phyloP scores from a whole-genome alignment of 2,797 vertebrate species.

The Alfaro cultratus region DNA sequence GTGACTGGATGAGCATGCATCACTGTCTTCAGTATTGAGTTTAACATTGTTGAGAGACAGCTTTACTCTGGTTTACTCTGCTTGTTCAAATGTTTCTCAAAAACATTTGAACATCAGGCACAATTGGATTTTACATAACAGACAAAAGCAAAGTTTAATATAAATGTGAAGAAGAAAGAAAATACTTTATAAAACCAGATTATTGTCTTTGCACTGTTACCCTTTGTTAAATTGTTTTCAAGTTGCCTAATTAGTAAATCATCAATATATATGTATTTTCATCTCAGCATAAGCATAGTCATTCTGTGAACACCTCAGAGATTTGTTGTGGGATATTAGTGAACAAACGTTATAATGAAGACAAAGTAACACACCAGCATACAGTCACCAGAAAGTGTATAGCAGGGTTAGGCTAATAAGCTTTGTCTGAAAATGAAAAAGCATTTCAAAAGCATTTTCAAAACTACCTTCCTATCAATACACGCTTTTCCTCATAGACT shows the following conservation, averaged over 20 bases:
- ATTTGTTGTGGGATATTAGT: neutral
- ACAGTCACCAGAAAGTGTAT: neutral
- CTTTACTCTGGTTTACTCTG: constrained; percentile 5
- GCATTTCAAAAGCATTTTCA: too few relatives aligned
- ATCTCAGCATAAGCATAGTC: neutral
- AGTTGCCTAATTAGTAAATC: neutral
- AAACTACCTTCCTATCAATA: neutral
- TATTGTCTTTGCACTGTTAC: neutral
- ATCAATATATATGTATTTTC: neutral
- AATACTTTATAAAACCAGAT: neutral
- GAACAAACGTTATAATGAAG: neutral
- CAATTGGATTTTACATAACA: neutral
- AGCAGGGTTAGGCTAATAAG: neutral
- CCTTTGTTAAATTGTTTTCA: neutral
- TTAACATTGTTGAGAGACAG: constrained; percentile 14
- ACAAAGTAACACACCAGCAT: neutral
- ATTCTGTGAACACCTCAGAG: neutral
- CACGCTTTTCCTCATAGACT: neutral
- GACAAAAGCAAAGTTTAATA: neutral
- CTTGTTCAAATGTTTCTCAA: neutral
- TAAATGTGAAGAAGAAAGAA: neutral
- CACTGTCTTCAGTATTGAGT: constrained; percentile 12
- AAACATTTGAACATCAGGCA: neutral
- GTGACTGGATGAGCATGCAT: constrained; percentile 36
- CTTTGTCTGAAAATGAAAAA: neutral